Evolutionary conservation across 2,888 invertebrate species (phyloP).

Genomic region (Drosophila villosipedis): DNA sequence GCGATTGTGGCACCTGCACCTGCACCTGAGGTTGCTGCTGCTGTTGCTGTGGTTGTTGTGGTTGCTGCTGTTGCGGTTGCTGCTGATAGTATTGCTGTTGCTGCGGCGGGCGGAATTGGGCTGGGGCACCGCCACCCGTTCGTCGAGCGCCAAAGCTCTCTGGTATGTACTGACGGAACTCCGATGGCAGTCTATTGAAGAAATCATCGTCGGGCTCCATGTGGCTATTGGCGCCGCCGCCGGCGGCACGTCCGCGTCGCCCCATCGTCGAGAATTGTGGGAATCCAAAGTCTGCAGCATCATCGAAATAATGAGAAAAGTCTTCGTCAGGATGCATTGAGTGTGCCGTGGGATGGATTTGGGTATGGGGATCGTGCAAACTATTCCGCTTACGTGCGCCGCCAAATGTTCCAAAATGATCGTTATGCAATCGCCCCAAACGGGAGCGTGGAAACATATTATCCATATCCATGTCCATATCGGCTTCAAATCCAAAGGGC

Average conservation of each 20-base stretch:
- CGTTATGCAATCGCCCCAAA: constrained; percentile 83
- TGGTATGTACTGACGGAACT: constrained; percentile 85
- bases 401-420: constrained; percentile 84
- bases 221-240: constrained; percentile 56
- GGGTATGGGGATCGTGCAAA: constrained; percentile 78
- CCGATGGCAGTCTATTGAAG: constrained; percentile 84
- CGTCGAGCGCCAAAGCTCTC: constrained; percentile 83
- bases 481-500: constrained; percentile 84
- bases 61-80: constrained; percentile 38
- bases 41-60: constrained; percentile 40
- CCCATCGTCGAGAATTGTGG: constrained; percentile 83
- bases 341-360: constrained; percentile 52
- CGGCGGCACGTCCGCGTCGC: constrained; percentile 73
- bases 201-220: constrained; percentile 81
- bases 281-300: constrained; percentile 84
- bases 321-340: constrained; percentile 73
- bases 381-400: constrained; percentile 84
- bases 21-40: constrained; percentile 49
- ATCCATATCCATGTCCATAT: constrained; percentile 83
- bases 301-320: constrained; percentile 77
- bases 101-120: constrained; percentile 46
- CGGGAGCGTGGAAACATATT: constrained; percentile 84
- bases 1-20: constrained; percentile 67
- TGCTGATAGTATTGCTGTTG: constrained; percentile 62
- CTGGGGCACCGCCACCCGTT: constrained; percentile 32